Evolutionary conservation across 2,797 vertebrate genomes (phyloP), one percentile per base, ranked within the genome.

Genomic region (Malacoraja senta): DNA sequence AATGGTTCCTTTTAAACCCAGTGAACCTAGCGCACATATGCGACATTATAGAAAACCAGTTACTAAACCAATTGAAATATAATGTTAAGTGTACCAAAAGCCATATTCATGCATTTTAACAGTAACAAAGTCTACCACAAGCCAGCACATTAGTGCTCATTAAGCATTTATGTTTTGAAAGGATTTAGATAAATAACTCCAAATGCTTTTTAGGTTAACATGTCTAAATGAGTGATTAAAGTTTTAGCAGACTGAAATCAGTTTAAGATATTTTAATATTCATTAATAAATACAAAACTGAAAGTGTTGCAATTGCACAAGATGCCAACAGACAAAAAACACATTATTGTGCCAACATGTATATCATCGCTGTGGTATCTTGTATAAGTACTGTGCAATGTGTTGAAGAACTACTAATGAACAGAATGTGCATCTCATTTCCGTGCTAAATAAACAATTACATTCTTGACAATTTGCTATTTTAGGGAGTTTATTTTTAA

Each of bases 1-100:
- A 12, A 94, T 95, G 94, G 95, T 97, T 94, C 98, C 98, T 6
- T 98, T 98, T 95, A 98, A 97, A 93, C 97, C 97, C 29, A 95
- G 94, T 0, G 96, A 97, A 80, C 96, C 96, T 0, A 96, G 97
- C 29, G 95, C 96, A 88, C 97, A 96, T 90, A 97, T 96, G 93
- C 97, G 98, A 93, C 97, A 98, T 93, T 96, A 98, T 93, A 96
- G 96, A 94, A 98, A 98, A 94, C 97, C 98, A 2, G 65, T 95
- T 1, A 90, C 95, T 92, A 98, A 97, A 94, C 96, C 97, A n/a
- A 96, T 96, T 58, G 96, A 98, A 94, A 96, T 96, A 29, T 97
- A 96, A 53, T 91, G 32, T 44, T 53, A 92, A 38, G 24, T 74
- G 38, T 26, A 72, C 13, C n/a, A 19, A 90, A 90, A 65, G 17